These are phyloP conservation scores for Heteropelma amictum DNA, from an alignment of 2,888 invertebrate species.

Conservation along the genomic window DNA sequence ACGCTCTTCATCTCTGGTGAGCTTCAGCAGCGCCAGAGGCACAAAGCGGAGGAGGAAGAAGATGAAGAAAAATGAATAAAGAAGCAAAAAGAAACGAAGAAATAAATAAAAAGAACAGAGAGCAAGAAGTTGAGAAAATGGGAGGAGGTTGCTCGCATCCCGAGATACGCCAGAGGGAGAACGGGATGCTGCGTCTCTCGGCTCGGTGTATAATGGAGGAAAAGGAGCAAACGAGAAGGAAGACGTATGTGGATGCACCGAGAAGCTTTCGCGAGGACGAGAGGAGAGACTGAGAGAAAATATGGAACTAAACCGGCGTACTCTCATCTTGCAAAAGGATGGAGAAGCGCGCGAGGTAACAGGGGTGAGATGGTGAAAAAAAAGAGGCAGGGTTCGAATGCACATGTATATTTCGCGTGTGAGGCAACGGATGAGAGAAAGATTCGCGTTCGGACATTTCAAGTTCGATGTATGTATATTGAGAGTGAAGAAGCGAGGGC, in stretches of 20 bases:
- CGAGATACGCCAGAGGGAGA: slow-evolving; percentile 45
- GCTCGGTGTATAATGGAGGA: slow-evolving; percentile 12
- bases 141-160: slow-evolving; percentile 21
- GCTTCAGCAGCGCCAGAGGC: slow-evolving; percentile 38
- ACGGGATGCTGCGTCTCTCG: slow-evolving; percentile 37
- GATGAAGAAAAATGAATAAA: slow-evolving; percentile 48
- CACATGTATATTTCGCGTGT: background rate
- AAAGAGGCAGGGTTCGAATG: background rate
- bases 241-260: background rate
- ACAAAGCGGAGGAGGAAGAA: slow-evolving; percentile 49
- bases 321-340: background rate
- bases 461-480: slow-evolving; percentile 2
- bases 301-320: background rate
- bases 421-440: slow-evolving; percentile 33
- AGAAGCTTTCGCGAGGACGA: background rate
- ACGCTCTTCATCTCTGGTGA: slow-evolving; percentile 22
- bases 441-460: slow-evolving; percentile 35
- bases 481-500: slow-evolving; percentile 34
- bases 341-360: background rate
- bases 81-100: slow-evolving; percentile 18
- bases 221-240: slow-evolving; percentile 29
- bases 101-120: slow-evolving; percentile 29
- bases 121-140: background rate
- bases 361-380: background rate
- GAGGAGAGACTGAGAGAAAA: slow-evolving; percentile 8